Base-by-base conservation (phyloP, 2,113 vertebrate species). In the Siniperca knerii region DNA sequence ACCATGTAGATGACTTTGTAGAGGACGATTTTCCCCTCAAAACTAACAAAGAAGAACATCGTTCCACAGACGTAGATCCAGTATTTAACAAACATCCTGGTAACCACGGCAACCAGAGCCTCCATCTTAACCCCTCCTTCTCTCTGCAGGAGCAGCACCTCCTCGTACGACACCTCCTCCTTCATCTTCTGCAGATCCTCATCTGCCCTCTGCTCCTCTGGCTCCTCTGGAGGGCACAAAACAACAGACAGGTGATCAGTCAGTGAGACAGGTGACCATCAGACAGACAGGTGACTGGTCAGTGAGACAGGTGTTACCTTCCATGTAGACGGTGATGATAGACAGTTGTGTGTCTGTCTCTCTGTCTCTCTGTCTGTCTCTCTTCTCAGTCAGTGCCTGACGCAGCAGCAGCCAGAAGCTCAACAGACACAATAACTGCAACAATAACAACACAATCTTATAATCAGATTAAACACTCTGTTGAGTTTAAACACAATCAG, bases 1-100 rank as follows among this genome's bases (percentile, higher is more conserved):
- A 99, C 97, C 98, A 99, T 99, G 90, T 99, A 99, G 94, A 99
- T 98, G 89, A 99, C 98, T 94, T 99, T 99, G 95, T 99, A 99
- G 93, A 99, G 97, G 84, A 98, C 98, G 4, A 98, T 98, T 91
- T 95, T 97, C 48, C 98, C 98, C 90, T 99, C 98, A 44, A 99
- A 99, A 93, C 98, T 99, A 85, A 99, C 98, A 1, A 99, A 97
- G 95, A 99, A 99, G 95, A 99, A 99, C 98, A 99, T 99, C 35
- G 97, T 98, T 12, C 97, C 98, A 29, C 98, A 99, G 79, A 99
- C 95, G 5, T 99, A 99, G 94, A 99, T 98, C 98, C 98, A 99
- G 92, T 99, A 99, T 77, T 99, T 99, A 81, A 98, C 96, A 90
- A 99, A 97, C 96, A 98, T 96, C 91, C 96, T 96, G 94, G 96